These are phyloP conservation scores for Otus sunia DNA, from an alignment of 2,113 vertebrate genomes.

Conservation along the genomic window DNA sequence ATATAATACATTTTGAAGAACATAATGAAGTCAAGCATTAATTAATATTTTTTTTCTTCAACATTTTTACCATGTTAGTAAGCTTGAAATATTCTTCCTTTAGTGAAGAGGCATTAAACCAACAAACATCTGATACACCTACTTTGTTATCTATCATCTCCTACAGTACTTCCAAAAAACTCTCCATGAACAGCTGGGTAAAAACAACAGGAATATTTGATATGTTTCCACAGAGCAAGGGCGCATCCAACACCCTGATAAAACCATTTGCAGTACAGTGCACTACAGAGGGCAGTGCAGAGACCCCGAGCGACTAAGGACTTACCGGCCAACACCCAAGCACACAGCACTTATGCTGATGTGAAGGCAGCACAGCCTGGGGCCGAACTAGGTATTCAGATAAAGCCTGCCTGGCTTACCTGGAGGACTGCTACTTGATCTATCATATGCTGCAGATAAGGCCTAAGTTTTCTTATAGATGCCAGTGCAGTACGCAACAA, in stretches of 20 bases:
- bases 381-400: neutral
- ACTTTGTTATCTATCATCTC: neutral
- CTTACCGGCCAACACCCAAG: neutral
- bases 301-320: neutral
- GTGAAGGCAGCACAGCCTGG: neutral
- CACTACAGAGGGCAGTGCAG: neutral
- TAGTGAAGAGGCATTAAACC: neutral
- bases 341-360: neutral
- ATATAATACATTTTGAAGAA: neutral
- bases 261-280: rapidly evolving
- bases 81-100: neutral
- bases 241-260: neutral
- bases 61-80: neutral
- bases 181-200: neutral
- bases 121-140: neutral
- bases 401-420: neutral
- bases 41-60: neutral
- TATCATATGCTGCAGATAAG: neutral
- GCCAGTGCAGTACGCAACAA: neutral
- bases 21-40: neutral
- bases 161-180: neutral
- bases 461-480: rapidly evolving
- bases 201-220: neutral
- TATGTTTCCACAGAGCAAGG: neutral
- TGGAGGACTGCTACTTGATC: neutral